phyloP scores from a whole-genome alignment of 2,113 vertebrate genomes.

The Corapipo altera region DNA sequence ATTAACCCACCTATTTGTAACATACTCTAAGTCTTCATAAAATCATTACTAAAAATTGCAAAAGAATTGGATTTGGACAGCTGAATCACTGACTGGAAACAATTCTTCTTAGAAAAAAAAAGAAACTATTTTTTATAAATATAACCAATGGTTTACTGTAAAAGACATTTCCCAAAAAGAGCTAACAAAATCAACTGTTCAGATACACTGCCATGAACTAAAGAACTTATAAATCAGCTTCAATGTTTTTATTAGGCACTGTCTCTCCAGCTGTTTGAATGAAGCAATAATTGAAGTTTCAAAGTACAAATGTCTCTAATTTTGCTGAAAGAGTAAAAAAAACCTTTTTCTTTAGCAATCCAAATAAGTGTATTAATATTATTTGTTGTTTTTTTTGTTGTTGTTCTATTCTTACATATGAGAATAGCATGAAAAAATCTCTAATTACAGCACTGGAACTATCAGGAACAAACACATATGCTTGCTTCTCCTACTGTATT shows the following conservation, averaged over 20 bases:
- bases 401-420: not conserved
- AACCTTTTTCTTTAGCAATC: not conserved
- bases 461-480: not conserved
- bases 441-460: not conserved
- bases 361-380: not conserved
- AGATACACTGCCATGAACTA: not conserved
- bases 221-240: not conserved
- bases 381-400: not conserved
- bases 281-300: not conserved
- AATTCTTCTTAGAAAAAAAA: not conserved
- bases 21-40: not conserved
- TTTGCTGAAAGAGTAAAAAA: not conserved
- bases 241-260: not conserved
- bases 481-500: not conserved
- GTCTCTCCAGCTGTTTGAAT: not conserved
- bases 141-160: conserved; percentile 2
- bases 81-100: conserved; percentile 31
- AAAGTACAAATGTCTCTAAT: not conserved
- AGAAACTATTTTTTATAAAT: not conserved
- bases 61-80: not conserved
- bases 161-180: conserved; percentile 13
- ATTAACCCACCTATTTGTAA: not conserved
- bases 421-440: not conserved
- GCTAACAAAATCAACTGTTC: not conserved
- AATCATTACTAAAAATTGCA: not conserved